Evolutionary conservation across 1,140 invertebrate genomes (phyloP), one percentile per base, ranked within the genome.

Genomic region (Neuroterus valhalla): DNA sequence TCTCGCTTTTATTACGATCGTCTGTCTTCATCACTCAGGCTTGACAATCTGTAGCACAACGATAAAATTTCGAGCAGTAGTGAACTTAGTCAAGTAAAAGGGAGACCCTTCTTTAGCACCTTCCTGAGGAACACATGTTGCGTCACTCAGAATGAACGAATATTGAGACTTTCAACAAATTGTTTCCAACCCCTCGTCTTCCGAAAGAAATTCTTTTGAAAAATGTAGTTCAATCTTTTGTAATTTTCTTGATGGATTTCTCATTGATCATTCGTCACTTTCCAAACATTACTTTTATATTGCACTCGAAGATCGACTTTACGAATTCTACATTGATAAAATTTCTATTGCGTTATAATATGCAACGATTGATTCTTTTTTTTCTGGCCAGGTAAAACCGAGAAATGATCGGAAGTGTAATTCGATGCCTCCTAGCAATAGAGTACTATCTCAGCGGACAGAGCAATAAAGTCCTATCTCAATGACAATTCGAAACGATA

Each of bases 211-310:
- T 66, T 45, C 19, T 43, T 26, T 26, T 66, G 26, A 42, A 44
- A 26, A 26, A 44, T 66, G 46, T 45, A 62, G 43, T 48, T 46
- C 38, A 72, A 21, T 45, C 70, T 71, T 69, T 70, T 70, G 72
- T 78, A 70, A 75, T 62, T 62, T 62, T 62, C 55, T 23, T 31
- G 55, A 62, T 62, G 55, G 31, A 23, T 38, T 38, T 62, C 31
- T 62, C 31, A 62, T 62, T 26, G 26, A 62, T 62, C 21, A 62
- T 62, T 62, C 31, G 23, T 62, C 55, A 38, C 55, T 62, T 62
- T 62, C 26, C 31, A 38, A 38, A 38, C 0, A 38, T 10, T 38
- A 38, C 31, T 38, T 38, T 38, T 8, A 38, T 3, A 38, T 38
- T 38, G 1, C 5, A 38, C 1, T 38, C 1, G 5, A 38, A 38